Evolutionary conservation across 1,140 invertebrate genomes (phyloP).

Genomic region (Diorhabda carinulata): DNA sequence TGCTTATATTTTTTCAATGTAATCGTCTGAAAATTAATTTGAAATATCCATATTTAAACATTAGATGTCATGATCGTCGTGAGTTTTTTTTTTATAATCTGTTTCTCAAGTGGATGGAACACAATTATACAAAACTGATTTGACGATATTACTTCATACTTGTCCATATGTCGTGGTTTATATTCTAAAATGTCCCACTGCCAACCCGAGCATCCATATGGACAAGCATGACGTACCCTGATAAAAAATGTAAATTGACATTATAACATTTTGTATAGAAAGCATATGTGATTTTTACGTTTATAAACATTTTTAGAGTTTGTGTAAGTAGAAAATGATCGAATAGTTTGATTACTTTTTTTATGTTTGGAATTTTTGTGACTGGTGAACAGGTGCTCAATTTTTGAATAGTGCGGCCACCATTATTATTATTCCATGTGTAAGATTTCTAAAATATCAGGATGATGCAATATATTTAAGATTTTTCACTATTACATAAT

Average conservation of each 20-base stretch:
- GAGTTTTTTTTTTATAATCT: no score
- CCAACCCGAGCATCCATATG: constrained; percentile 33
- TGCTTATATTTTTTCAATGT: no score
- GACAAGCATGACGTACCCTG: constrained; percentile 22
- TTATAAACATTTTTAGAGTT: constrained; percentile 5
- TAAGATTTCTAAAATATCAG: constrained; percentile 6
- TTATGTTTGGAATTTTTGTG: constrained; percentile 21
- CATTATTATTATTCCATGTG: constrained; percentile 27
- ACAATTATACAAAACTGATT: constrained; percentile 6
- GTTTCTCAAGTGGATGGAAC: no score
- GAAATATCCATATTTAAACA: no score
- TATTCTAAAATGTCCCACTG: constrained; percentile 39
- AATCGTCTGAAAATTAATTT: no score
- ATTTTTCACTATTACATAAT: constrained; percentile 5
- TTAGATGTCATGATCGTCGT: no score
- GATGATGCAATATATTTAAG: constrained; percentile 12
- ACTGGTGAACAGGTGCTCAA: constrained; percentile 39
- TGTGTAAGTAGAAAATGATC: constrained; percentile 6
- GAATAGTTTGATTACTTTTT: constrained; percentile 4
- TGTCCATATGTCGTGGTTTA: constrained; percentile 35
- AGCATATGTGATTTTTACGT: constrained; percentile 12
- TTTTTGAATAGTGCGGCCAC: constrained; percentile 36
- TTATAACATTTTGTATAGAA: constrained; percentile 18
- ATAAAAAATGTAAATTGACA: constrained; percentile 4
- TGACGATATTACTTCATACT: constrained; percentile 17